A percentile compares a stretch with the other conserved stretches of the same genome.
Evolutionary conservation across 2,797 vertebrate species (phyloP).

Genomic region (Coregonus ussuriensis): DNA sequence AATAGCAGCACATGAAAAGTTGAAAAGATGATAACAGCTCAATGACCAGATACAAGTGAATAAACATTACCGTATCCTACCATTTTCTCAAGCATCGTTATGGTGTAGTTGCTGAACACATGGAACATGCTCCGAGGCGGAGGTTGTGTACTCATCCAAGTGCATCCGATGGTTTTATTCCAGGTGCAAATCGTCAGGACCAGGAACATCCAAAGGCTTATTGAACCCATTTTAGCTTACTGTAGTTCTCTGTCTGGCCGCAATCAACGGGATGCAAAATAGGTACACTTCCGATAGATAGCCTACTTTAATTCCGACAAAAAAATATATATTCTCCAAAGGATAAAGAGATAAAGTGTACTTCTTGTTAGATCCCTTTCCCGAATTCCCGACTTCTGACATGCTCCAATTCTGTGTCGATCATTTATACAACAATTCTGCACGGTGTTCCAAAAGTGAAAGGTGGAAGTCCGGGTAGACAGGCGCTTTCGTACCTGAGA

Average conservation of each 20-base stretch:
- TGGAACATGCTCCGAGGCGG: conserved; percentile 1
- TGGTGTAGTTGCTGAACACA: conserved; percentile 22
- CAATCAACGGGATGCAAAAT: no score
- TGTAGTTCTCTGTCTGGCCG: no score
- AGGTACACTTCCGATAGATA: neutral
- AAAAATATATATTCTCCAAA: no score
- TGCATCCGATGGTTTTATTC: no score
- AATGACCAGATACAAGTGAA: neutral
- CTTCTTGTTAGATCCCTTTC: neutral
- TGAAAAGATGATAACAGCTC: neutral
- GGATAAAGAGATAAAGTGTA: neutral
- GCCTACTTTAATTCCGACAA: no score
- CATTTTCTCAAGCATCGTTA: conserved; percentile 11
- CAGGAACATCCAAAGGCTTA: no score
- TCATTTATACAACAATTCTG: neutral
- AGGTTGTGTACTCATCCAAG: no score
- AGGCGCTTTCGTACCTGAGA: neutral
- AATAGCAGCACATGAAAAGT: neutral
- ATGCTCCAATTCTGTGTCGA: neutral
- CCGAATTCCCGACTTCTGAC: neutral
- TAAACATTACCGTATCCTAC: neutral
- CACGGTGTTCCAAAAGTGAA: neutral
- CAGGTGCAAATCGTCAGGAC: no score
- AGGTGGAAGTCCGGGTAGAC: neutral
- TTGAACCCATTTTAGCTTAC: no score